Percentiles rank a stretch among this genome's conserved stretches.
Conservation (phyloP, 2,888 invertebrate genomes). For the Antheraea yamamai region DNA sequence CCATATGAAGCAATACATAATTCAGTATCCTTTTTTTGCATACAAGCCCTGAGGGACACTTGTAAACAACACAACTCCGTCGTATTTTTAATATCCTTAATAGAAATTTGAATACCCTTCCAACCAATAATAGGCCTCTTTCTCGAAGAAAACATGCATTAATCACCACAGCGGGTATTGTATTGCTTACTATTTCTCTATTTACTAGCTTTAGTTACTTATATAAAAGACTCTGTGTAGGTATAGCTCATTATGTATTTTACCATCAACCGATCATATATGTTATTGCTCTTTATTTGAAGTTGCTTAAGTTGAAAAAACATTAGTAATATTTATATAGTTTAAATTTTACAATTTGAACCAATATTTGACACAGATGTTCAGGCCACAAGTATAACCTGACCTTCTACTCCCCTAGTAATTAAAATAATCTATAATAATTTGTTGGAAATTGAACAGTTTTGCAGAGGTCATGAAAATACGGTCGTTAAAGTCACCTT, state of each 20-base stretch:
- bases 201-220: too few relatives aligned
- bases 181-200: too few relatives aligned
- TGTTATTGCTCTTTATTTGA: not conserved
- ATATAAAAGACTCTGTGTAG: too few relatives aligned
- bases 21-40: not conserved
- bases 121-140: too few relatives aligned
- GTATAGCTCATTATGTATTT: not conserved
- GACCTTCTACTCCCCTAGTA: constrained; percentile 11
- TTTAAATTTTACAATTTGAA: constrained; percentile 6
- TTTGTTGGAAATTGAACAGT: not conserved
- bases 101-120: not conserved
- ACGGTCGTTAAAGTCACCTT: constrained; percentile 35
- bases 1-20: not conserved
- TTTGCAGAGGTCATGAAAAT: constrained; percentile 27
- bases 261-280: not conserved
- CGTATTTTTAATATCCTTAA: not conserved
- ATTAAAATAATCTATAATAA: constrained; percentile 2
- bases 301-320: not conserved
- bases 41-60: not conserved
- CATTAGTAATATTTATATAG: not conserved
- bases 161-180: too few relatives aligned
- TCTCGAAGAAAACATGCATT: too few relatives aligned
- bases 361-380: constrained; percentile 31
- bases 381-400: constrained; percentile 19
- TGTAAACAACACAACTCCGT: not conserved